Conservation (phyloP, 2,797 vertebrate species). For the Melanotaenia trifasciata region DNA sequence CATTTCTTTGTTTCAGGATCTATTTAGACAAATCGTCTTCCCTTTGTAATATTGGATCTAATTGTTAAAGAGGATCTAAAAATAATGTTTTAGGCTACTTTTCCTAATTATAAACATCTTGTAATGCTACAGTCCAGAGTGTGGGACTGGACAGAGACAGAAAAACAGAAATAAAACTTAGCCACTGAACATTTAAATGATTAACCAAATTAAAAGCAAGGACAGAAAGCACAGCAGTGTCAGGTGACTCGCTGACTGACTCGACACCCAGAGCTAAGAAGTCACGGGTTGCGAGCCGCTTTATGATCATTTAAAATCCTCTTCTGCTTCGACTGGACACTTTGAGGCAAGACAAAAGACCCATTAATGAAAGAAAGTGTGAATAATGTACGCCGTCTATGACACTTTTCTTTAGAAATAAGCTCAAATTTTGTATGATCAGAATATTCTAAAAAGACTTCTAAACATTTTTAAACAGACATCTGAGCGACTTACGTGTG, state of each 20-base stretch:
- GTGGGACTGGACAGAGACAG: background rate
- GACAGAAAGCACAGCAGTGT: background rate
- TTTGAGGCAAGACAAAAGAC: no score
- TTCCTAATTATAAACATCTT: background rate
- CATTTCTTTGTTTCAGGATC: no score
- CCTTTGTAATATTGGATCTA: no score
- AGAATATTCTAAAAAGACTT: no score
- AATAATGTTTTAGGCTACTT: background rate
- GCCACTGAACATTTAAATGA: slow-evolving; percentile 7
- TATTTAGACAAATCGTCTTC: no score
- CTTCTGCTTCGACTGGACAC: no score
- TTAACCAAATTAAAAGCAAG: slow-evolving; percentile 4
- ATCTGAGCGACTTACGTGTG: no score
- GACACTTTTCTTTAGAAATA: no score
- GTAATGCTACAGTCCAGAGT: background rate
- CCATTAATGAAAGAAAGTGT: no score
- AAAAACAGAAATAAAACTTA: background rate
- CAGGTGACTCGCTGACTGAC: slow-evolving; percentile 28
- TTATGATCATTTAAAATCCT: background rate
- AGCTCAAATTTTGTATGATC: no score
- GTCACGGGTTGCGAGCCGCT: slow-evolving; percentile 24
- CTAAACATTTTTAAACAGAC: no score
- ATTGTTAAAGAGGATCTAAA: background rate
- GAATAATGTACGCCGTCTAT: no score
- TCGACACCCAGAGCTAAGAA: slow-evolving; percentile 7